Conservation (phyloP, 1,140 invertebrate genomes). For the Drosophila arizonae region DNA sequence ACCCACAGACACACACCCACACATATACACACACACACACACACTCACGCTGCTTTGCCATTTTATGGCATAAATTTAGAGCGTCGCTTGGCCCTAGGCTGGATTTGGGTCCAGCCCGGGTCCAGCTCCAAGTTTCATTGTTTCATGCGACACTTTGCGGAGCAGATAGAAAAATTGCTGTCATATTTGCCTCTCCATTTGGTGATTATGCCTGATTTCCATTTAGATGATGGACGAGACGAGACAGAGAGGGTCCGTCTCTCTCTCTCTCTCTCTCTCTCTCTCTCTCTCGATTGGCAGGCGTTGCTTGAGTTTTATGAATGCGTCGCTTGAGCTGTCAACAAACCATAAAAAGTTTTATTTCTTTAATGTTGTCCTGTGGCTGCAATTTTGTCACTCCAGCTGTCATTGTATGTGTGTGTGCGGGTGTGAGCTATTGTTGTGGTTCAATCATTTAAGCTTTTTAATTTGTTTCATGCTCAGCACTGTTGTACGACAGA, state of each 20-base stretch:
- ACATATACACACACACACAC: neutral
- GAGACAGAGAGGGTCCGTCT: neutral
- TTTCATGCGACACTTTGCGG: conserved; percentile 40
- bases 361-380: conserved; percentile 39
- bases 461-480: conserved; percentile 34
- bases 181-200: conserved; percentile 58
- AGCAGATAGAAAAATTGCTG: conserved; percentile 46
- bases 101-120: neutral
- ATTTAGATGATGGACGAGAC: conserved; percentile 76
- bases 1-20: conserved; percentile 24
- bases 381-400: conserved; percentile 39
- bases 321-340: conserved; percentile 39
- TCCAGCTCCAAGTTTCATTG: conserved; percentile 37
- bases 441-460: conserved; percentile 28
- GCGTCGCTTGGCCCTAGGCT: conserved; percentile 3
- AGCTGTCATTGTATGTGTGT: conserved; percentile 1
- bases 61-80: conserved; percentile 36
- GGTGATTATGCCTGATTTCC: conserved; percentile 76
- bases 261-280: neutral
- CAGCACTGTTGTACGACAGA: conserved; percentile 25
- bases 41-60: neutral
- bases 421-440: neutral
- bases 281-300: conserved; percentile 21
- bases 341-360: conserved; percentile 54
- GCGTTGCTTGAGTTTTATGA: conserved; percentile 37